Base-by-base conservation (phyloP, 1,140 invertebrate species). In the Musca vetustissima region DNA sequence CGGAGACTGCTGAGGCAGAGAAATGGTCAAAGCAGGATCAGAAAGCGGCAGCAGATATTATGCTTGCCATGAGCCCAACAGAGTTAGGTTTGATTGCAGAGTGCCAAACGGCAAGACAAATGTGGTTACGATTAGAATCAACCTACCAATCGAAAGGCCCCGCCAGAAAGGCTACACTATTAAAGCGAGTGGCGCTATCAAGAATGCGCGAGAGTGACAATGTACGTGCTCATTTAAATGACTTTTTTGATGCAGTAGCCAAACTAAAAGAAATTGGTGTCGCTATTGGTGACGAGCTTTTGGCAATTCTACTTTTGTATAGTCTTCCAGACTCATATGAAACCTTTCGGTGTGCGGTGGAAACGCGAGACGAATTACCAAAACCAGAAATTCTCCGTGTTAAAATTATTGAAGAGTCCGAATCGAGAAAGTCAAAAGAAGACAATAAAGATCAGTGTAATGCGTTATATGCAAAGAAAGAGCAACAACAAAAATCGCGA, bases 331-430 rank as follows among this genome's bases (percentile, higher is more conserved):
- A 28, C 8, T 28, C 28, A 8, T 28, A 8, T 28, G 28, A 28
- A 28, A 74, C 74, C 55, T 78, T 76, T 61, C 52, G 73, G 17
- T 73, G 72, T 67, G 70, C 73, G n/a, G 67, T 74, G 0, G 73
- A 76, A 48, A 70, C 72, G 9, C 65, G 72, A 66, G 69, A 75
- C 50, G 69, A 74, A 15, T 66, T 75, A 32, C 76, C 76, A 24
- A 25, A 64, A n/a, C 68, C 70, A 21, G 75, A 77, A 15, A 32
- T 32, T 4, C 65, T 76, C 11, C 71, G 67, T n/a, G 67, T 77
- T 6, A 77, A 77, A 66, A 72, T 76, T 14, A 17, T 70, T 49
- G 76, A 77, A 48, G 72, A 72, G 25, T 69, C 72, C 15, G 21
- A 72, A 43, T n/a, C n/a, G n/a, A n/a, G n/a, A n/a, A n/a, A n/a